Percentiles rank a stretch among this genome's conserved stretches.
phyloP scores from a whole-genome alignment of 1,140 invertebrate species.

The Platyscapa corneri region DNA sequence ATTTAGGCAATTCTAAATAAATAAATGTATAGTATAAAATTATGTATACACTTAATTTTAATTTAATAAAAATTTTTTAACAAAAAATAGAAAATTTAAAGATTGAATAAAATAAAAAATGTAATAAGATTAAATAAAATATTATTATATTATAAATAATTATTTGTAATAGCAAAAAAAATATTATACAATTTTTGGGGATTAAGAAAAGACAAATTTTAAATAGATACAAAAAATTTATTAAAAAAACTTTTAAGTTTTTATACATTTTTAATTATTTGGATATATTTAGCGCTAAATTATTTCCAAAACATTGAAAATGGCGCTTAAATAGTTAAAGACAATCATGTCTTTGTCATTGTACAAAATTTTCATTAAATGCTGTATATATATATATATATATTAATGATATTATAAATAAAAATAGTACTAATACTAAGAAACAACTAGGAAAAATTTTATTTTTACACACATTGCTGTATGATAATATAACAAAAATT shows the following conservation, averaged over 20 bases:
- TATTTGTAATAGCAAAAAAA: too few relatives aligned
- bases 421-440: slow-evolving; percentile 29
- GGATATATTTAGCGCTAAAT: background rate
- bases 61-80: too few relatives aligned
- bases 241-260: slow-evolving; percentile 24
- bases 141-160: too few relatives aligned
- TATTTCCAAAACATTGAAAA: slow-evolving; percentile 42
- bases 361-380: slow-evolving; percentile 19
- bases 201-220: background rate
- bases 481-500: slow-evolving; percentile 45
- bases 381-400: slow-evolving; percentile 15
- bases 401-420: slow-evolving; percentile 29
- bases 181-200: too few relatives aligned
- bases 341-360: slow-evolving; percentile 21
- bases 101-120: too few relatives aligned
- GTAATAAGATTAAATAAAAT: too few relatives aligned
- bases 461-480: slow-evolving; percentile 39
- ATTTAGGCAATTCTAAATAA: too few relatives aligned
- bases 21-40: too few relatives aligned
- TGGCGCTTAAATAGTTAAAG: slow-evolving; percentile 13
- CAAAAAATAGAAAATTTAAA: too few relatives aligned
- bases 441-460: slow-evolving; percentile 38
- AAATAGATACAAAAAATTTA: slow-evolving; percentile 39
- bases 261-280: slow-evolving; percentile 25
- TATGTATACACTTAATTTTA: too few relatives aligned